A percentile compares a stretch with the other conserved stretches of the same genome.
Conservation (phyloP, 2,797 vertebrate species). For the Merluccius polli region DNA sequence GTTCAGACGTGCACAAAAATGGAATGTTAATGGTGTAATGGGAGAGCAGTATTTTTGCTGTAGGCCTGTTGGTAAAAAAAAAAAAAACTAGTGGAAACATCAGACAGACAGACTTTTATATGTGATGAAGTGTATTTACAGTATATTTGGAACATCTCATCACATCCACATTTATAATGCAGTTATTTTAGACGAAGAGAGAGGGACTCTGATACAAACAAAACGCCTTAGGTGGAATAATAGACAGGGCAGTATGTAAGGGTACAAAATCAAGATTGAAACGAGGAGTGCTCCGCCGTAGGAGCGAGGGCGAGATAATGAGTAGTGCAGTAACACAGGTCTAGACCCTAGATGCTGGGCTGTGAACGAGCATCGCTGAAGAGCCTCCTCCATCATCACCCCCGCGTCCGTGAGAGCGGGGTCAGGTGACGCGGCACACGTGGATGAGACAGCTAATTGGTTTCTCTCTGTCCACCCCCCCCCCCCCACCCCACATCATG, state of each 20-base stretch:
- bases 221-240: slow-evolving; percentile 4
- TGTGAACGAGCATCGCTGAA: slow-evolving; percentile 59
- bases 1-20: neutral
- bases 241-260: slow-evolving; percentile 22
- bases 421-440: slow-evolving; percentile 57
- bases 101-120: too few relatives aligned
- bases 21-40: neutral
- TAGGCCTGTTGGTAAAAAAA: neutral
- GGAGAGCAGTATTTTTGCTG: neutral
- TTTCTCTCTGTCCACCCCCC: slow-evolving; percentile 36
- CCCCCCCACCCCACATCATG: neutral
- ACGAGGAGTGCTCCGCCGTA: slow-evolving; percentile 38
- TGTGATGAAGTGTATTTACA: too few relatives aligned
- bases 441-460: slow-evolving; percentile 60
- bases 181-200: neutral
- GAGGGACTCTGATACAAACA: neutral
- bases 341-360: slow-evolving; percentile 65
- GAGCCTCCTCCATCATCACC: slow-evolving; percentile 61
- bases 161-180: neutral
- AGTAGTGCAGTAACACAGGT: slow-evolving; percentile 60
- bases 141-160: neutral
- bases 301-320: slow-evolving; percentile 56
- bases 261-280: slow-evolving; percentile 18
- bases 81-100: too few relatives aligned
- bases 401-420: slow-evolving; percentile 42